phyloP scores from a whole-genome alignment of 2,797 vertebrate species.

The Amazona finschi region DNA sequence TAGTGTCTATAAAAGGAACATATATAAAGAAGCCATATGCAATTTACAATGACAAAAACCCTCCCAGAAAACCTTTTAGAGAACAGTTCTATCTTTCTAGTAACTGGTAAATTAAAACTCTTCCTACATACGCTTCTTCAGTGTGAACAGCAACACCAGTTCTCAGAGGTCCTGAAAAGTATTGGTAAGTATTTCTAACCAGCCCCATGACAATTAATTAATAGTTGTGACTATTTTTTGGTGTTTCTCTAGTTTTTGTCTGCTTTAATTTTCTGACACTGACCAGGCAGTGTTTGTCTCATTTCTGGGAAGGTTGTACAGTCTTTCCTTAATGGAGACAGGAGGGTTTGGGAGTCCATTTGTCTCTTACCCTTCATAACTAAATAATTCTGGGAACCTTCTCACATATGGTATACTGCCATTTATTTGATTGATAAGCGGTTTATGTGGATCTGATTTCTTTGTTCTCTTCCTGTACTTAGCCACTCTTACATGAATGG shows the following conservation, averaged over 20 bases:
- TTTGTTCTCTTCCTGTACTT: neutral
- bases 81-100: neutral
- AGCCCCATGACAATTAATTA: neutral
- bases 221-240: neutral
- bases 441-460: neutral
- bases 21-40: neutral
- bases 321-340: neutral
- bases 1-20: neutral
- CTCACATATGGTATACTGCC: neutral
- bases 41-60: neutral
- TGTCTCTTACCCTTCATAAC: neutral
- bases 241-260: neutral
- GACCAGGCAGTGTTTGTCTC: neutral
- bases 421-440: neutral
- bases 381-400: neutral
- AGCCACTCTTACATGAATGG: neutral
- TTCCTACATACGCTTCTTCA: neutral
- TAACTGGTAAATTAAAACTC: neutral
- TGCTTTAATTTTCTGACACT: neutral
- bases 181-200: neutral
- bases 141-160: neutral
- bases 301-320: neutral
- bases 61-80: neutral
- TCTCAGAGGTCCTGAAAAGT: neutral
- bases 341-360: neutral